phyloP scores from a whole-genome alignment of 2,888 invertebrate species.

The Heliconius charithonia region DNA sequence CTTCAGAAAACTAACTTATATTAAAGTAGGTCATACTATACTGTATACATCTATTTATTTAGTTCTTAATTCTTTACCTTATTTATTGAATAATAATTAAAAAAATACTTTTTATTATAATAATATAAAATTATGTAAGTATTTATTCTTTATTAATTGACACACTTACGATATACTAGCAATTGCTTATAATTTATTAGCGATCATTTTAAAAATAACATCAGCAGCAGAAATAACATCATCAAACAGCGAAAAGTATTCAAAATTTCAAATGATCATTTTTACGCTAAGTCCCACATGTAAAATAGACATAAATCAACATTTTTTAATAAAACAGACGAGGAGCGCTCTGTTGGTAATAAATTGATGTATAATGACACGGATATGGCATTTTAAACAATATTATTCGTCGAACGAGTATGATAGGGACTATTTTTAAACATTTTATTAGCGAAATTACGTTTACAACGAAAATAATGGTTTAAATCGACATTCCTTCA shows the following conservation, averaged over 20 bases:
- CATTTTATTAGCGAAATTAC: background rate
- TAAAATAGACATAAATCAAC: constrained; percentile 12
- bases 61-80: too few relatives aligned
- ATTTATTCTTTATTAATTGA: background rate
- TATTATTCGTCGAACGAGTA: background rate
- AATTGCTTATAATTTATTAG: background rate
- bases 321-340: constrained; percentile 18
- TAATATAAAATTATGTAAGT: too few relatives aligned
- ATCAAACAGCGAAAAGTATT: background rate
- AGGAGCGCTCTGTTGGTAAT: constrained; percentile 5
- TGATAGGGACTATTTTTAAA: constrained; percentile 1
- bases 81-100: too few relatives aligned
- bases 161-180: background rate
- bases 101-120: too few relatives aligned
- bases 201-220: background rate
- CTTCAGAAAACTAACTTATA: too few relatives aligned
- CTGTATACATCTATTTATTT: too few relatives aligned
- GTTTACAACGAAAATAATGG: background rate
- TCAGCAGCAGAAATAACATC: too few relatives aligned
- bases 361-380: constrained; percentile 11
- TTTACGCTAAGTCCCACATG: background rate
- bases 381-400: constrained; percentile 5
- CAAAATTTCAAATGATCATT: background rate
- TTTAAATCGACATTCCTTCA: background rate
- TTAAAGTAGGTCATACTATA: too few relatives aligned